Conservation (phyloP, 2,888 invertebrate species). For the Eupithecia abbreviata region DNA sequence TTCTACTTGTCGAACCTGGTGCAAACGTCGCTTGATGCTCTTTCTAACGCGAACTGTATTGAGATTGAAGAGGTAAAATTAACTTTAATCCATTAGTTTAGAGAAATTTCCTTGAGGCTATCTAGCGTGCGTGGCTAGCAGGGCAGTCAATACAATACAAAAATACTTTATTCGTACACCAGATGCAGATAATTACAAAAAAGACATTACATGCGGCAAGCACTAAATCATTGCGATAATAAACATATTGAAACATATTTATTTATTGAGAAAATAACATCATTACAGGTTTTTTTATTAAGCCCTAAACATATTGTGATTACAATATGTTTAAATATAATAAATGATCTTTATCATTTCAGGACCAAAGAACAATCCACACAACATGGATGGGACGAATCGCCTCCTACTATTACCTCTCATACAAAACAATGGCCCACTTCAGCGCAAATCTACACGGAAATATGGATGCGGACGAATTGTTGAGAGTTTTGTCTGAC, state of each 20-base stretch:
- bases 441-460: constrained; percentile 88
- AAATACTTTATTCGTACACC: too few relatives aligned
- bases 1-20: constrained; percentile 91
- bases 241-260: too few relatives aligned
- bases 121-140: too few relatives aligned
- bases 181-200: too few relatives aligned
- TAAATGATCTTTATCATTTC: constrained; percentile 7
- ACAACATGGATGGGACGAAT: constrained; percentile 95
- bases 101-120: too few relatives aligned
- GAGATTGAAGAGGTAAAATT: constrained; percentile 87
- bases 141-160: too few relatives aligned
- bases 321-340: too few relatives aligned
- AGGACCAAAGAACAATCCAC: constrained; percentile 85
- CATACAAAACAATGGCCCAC: constrained; percentile 94
- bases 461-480: constrained; percentile 86
- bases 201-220: too few relatives aligned
- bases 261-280: too few relatives aligned
- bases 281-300: too few relatives aligned
- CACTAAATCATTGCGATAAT: too few relatives aligned
- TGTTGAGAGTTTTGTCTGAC: constrained; percentile 91
- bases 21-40: constrained; percentile 88
- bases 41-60: constrained; percentile 91
- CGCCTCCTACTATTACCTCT: constrained; percentile 98
- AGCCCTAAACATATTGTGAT: too few relatives aligned
- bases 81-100: background rate